Conservation (phyloP, 2,797 vertebrate species). For the Knipowitschia caucasica region DNA sequence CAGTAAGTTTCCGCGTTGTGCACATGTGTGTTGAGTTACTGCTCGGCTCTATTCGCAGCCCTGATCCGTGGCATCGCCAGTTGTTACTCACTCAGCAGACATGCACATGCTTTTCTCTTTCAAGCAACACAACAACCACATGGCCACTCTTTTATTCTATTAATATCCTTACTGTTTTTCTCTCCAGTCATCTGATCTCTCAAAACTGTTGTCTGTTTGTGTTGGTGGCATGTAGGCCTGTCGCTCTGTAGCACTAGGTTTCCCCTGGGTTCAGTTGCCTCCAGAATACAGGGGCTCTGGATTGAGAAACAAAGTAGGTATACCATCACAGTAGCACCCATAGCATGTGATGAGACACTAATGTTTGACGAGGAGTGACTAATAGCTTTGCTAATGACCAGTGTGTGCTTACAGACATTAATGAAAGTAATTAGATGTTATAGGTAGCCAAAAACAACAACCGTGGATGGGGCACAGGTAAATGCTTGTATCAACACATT, state of each 20-base stretch:
- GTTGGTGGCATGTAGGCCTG: slow-evolving; percentile 74
- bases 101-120: slow-evolving; percentile 6
- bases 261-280: slow-evolving; percentile 81
- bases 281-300: slow-evolving; percentile 82
- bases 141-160: neutral
- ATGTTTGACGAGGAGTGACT: slow-evolving; percentile 13
- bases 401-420: slow-evolving; percentile 23
- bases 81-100: slow-evolving; percentile 9
- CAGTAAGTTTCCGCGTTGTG: slow-evolving; percentile 84
- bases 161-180: neutral
- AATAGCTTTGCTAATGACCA: neutral
- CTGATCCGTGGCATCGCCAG: slow-evolving; percentile 17
- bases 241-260: slow-evolving; percentile 68
- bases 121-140: neutral
- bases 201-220: slow-evolving; percentile 40
- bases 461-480: too few relatives aligned
- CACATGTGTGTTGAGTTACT: slow-evolving; percentile 32
- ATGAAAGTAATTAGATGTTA: too few relatives aligned
- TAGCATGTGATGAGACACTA: slow-evolving; percentile 51
- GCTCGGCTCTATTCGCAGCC: slow-evolving; percentile 37
- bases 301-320: slow-evolving; percentile 83
- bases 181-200: slow-evolving; percentile 27
- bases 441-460: neutral
- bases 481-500: too few relatives aligned
- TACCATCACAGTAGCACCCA: slow-evolving; percentile 29